phyloP scores from a whole-genome alignment of 2,888 invertebrate species.

The Eupeodes latifasciatus region DNA sequence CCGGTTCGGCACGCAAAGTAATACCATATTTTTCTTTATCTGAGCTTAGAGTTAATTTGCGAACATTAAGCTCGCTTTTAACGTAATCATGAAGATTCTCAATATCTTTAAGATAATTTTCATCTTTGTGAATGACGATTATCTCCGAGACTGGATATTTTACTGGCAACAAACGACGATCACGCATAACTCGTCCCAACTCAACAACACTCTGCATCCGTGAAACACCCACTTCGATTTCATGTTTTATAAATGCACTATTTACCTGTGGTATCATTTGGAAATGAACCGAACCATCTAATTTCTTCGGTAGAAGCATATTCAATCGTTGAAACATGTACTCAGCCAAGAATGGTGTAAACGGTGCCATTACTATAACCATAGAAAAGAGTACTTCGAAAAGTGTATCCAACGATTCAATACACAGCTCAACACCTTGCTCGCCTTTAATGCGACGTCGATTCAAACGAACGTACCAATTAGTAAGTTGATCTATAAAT shows the following conservation, averaged over 20 bases:
- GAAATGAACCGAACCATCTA: conserved; percentile 93
- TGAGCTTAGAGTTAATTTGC: conserved; percentile 91
- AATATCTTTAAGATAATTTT: conserved; percentile 91
- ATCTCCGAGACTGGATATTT: conserved; percentile 98
- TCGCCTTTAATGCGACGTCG: conserved; percentile 97
- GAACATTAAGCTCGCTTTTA: conserved; percentile 96
- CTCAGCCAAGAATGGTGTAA: conserved; percentile 98
- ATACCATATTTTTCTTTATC: conserved; percentile 98
- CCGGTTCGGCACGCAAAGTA: conserved; percentile 95
- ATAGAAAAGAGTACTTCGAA: conserved; percentile 95
- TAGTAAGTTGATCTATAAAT: conserved; percentile 98
- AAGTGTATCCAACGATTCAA: conserved; percentile 93
- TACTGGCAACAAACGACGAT: conserved; percentile 95
- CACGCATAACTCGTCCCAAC: conserved; percentile 95
- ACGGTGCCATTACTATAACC: conserved; percentile 97
- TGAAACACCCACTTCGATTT: conserved; percentile 95
- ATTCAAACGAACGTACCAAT: conserved; percentile 99
- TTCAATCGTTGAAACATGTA: conserved; percentile 96
- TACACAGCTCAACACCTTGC: conserved; percentile 91
- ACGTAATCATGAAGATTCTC: conserved; percentile 93
- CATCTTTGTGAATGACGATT: conserved; percentile 96
- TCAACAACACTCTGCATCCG: conserved; percentile 98
- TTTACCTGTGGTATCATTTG: conserved; percentile 93
- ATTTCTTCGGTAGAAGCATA: conserved; percentile 85
- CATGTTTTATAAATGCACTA: conserved; percentile 89